Evolutionary conservation across 2,113 vertebrate species (phyloP).

Genomic region (Emydura subglobosa): DNA sequence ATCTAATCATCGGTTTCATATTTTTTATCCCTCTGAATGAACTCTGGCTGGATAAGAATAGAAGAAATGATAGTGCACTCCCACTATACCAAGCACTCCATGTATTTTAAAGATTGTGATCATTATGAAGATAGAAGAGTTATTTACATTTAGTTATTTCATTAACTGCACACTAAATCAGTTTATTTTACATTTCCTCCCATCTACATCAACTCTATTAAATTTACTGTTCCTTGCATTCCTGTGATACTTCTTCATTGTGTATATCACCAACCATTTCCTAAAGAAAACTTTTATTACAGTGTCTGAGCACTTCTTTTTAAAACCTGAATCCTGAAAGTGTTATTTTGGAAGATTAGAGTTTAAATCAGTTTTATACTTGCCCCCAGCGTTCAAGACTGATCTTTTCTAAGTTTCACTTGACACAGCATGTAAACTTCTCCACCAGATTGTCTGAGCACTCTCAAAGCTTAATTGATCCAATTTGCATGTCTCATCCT

Average conservation of each 20-base stretch:
- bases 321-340: background rate
- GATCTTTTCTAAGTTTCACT: constrained; percentile 69
- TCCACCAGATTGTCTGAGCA: constrained; percentile 69
- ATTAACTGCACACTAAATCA: background rate
- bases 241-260: background rate
- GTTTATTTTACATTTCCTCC: background rate
- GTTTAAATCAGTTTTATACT: constrained; percentile 35
- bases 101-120: background rate
- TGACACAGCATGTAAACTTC: constrained; percentile 65
- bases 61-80: background rate
- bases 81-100: background rate
- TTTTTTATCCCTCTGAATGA: background rate
- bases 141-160: background rate
- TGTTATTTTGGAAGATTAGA: constrained; percentile 44
- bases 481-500: constrained; percentile 70
- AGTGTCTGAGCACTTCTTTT: background rate
- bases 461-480: constrained; percentile 73
- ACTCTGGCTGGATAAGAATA: background rate
- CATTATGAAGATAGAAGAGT: background rate
- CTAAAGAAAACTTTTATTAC: constrained; percentile 14
- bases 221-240: background rate
- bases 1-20: background rate
- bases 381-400: constrained; percentile 38
- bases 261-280: background rate
- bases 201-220: background rate